Base-by-base conservation (phyloP, 2,888 invertebrate genomes). In the Callinectes sapidus region DNA sequence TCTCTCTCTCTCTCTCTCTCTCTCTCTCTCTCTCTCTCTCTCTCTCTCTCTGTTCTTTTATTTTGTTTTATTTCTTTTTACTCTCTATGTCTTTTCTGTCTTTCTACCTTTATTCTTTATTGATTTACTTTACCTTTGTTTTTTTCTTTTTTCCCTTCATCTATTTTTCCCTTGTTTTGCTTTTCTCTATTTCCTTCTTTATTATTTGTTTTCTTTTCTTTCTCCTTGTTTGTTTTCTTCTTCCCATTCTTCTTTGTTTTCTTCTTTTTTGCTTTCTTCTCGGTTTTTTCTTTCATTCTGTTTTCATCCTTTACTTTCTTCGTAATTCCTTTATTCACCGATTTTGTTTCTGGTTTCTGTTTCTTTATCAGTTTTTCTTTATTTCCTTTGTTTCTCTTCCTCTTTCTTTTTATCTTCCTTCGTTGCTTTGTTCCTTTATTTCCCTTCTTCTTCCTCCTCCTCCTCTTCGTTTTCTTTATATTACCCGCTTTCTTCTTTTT, bases 391-490 rank as follows among this genome's bases (percentile, higher is more conserved):
- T 77, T 71, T 5, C 28, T 81, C 35, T 1, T 81, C 32, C 5
- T 81, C 35, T 16, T 81, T 32, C 10, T 71, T 81, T 18, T 2
- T 23, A 3, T 23, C 61, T 61, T 18, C 61, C 23, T 13, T 81
- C 35, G 61, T 89, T 66, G 32, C 61, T 89, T 66, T 89, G 61
- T 89, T 89, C 32, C 61, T 61, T 61, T 23, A 23, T 61, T 28
- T n/a, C 28, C 48, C 39, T 39, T 13, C n/a, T 71, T 71, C 10
- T n/a, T 6, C 28, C 10, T 71, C 71, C 71, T 28, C 28, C 71
- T 71, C n/a, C 5, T n/a, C n/a, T 8, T 71, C n/a, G 10, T 28
- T 10, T 28, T 71, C 10, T 28, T n/a, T 5, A 3, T 39, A 3
- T 5, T 39, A 2, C 39, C 5, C 39, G 39, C 5, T 71, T 23